A percentile compares a stretch with the other conserved stretches of the same genome.
Conservation (phyloP, 2,888 invertebrate species). For the Thymelicus acteon region DNA sequence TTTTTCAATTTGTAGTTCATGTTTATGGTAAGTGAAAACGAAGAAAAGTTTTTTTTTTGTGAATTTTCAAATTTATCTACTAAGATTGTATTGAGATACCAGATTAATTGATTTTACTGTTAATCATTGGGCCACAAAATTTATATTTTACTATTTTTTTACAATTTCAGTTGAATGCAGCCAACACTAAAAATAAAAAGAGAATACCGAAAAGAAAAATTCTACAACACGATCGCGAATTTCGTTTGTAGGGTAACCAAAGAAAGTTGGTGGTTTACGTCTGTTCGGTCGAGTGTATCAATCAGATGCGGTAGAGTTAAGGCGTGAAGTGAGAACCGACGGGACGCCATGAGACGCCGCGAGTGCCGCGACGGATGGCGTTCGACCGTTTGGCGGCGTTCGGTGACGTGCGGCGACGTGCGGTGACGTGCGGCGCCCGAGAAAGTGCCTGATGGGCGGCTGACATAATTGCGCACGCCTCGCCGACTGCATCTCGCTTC, state of each 20-base stretch:
- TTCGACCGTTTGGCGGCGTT: slow-evolving; percentile 42
- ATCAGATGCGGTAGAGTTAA: slow-evolving; percentile 14
- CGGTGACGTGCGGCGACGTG: slow-evolving; percentile 42
- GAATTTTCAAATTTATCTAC: no score
- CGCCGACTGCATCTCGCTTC: slow-evolving; percentile 42
- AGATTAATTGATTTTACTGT: no score
- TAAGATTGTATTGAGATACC: no score
- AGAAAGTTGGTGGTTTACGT: slow-evolving; percentile 30
- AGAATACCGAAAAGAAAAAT: no score
- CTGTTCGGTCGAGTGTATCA: slow-evolving; percentile 18
- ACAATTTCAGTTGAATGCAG: no score
- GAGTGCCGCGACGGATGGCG: not conserved
- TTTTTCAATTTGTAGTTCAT: no score
- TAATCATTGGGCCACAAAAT: no score
- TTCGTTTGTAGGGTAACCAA: not conserved
- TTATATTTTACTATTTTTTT: no score
- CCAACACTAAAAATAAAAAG: not conserved
- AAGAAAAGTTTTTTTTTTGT: no score
- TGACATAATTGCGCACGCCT: slow-evolving; percentile 73
- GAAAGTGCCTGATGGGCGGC: slow-evolving; percentile 76
- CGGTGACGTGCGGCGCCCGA: slow-evolving; percentile 54
- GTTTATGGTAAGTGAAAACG: no score
- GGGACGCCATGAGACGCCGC: not conserved
- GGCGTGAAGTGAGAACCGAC: slow-evolving; percentile 3
- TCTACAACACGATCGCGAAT: no score